phyloP scores from a whole-genome alignment of 2,113 vertebrate genomes.

The Leptosomus discolor region DNA sequence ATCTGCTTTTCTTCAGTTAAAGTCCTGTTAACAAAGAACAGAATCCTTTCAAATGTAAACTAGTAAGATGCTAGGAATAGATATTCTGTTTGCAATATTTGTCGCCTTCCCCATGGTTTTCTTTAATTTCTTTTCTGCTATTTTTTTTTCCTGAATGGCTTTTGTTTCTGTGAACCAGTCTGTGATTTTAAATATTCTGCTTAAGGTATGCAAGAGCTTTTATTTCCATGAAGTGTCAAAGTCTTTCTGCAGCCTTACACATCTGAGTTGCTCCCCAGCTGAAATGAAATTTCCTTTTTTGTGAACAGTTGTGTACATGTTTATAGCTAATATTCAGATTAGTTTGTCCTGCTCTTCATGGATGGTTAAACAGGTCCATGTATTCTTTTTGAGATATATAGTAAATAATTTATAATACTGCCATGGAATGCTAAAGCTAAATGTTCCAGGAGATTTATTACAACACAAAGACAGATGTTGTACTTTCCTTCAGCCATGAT shows the following conservation, averaged over 20 bases:
- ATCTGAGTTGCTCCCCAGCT: not conserved
- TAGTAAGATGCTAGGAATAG: constrained; percentile 34
- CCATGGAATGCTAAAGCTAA: not conserved
- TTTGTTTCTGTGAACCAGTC: not conserved
- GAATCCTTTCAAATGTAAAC: constrained; percentile 62
- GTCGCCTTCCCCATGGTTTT: not conserved
- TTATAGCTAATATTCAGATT: not conserved
- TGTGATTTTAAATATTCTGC: not conserved
- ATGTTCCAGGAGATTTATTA: not conserved
- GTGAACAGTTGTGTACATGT: not conserved
- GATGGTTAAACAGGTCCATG: not conserved
- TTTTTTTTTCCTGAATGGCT: not conserved
- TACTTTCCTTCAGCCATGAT: not conserved
- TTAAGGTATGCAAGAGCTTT: not conserved
- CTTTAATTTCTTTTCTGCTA: not conserved
- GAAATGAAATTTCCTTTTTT: not conserved
- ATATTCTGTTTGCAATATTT: constrained; percentile 17
- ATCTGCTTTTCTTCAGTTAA: constrained; percentile 56
- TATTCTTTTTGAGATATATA: not conserved
- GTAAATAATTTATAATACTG: not conserved
- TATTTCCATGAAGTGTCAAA: not conserved
- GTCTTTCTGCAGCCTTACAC: not conserved
- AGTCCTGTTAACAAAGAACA: constrained; percentile 55
- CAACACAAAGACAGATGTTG: not conserved
- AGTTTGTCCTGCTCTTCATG: not conserved